Percentiles rank a stretch among this genome's conserved stretches.
These are phyloP conservation scores for Spinus pinus DNA, from an alignment of 2,797 vertebrate species.

Conservation along the genomic window DNA sequence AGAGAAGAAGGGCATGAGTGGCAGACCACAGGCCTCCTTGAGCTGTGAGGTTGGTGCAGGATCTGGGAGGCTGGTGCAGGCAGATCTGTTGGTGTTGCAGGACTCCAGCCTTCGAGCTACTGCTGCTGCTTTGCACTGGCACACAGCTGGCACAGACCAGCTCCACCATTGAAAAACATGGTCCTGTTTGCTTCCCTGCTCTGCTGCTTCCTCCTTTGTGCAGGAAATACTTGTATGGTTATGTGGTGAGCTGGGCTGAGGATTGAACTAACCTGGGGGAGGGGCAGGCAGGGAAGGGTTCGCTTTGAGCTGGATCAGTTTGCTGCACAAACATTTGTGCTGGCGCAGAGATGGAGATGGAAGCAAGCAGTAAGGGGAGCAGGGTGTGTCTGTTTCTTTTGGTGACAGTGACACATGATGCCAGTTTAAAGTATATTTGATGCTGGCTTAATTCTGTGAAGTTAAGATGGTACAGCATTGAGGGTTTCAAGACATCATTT, in stretches of 20 bases:
- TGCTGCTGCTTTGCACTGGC: background rate
- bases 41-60: background rate
- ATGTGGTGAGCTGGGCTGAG: conserved; percentile 35
- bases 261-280: conserved; percentile 9
- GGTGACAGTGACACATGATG: conserved; percentile 7
- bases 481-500: background rate
- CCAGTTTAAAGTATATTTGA: background rate
- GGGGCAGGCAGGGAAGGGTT: conserved; percentile 28
- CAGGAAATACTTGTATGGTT: conserved; percentile 48
- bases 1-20: background rate
- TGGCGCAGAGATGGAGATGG: conserved; percentile 38
- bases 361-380: conserved; percentile 37
- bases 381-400: conserved; percentile 24
- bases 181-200: conserved; percentile 11
- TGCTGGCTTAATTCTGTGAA: background rate
- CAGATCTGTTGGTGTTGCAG: background rate
- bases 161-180: conserved; percentile 40
- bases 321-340: conserved; percentile 60
- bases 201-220: conserved; percentile 43
- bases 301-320: conserved; percentile 36
- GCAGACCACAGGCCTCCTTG: accelerated
- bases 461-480: background rate
- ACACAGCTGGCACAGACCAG: background rate
- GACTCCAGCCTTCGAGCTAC: background rate
- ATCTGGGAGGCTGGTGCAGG: background rate